A percentile compares a stretch with the other conserved stretches of the same genome.
Evolutionary conservation across 2,797 vertebrate genomes (phyloP).

Genomic region (Sardinella longiceps): DNA sequence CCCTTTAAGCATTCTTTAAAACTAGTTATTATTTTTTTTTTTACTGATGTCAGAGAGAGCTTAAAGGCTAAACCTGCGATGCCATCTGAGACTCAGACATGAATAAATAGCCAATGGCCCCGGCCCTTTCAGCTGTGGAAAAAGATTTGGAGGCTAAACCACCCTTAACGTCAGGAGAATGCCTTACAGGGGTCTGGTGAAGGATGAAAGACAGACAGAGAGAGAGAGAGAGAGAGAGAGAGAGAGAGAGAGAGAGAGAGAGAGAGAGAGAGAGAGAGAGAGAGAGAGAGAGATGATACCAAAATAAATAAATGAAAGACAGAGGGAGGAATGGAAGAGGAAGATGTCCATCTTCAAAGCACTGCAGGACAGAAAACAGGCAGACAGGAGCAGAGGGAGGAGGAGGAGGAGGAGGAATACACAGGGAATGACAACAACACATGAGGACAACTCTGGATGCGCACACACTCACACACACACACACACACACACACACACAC

Average conservation of each 20-base stretch:
- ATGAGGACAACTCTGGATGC: not conserved
- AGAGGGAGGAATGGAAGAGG: not conserved
- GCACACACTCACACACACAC: conserved; percentile 34
- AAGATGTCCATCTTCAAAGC: conserved; percentile 15
- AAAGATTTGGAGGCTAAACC: not conserved
- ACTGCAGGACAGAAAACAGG: not conserved
- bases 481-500: conserved; percentile 6
- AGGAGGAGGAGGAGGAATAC: not conserved
- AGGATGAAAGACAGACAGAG: not conserved
- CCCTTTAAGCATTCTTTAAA: no score
- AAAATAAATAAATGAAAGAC: not conserved
- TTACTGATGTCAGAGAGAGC: no score
- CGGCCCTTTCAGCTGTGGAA: not conserved
- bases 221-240: not conserved
- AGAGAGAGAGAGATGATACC: not conserved
- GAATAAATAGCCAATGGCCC: not conserved
- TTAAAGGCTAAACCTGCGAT: not conserved
- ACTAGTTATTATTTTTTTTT: no score
- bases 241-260: no score
- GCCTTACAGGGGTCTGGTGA: no score
- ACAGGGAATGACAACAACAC: not conserved
- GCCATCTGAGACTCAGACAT: not conserved
- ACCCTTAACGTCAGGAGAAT: no score
- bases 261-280: not conserved
- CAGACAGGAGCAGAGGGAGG: conserved; percentile 8